Conservation (phyloP, 2,888 invertebrate species). For the Resseliella maxima region DNA sequence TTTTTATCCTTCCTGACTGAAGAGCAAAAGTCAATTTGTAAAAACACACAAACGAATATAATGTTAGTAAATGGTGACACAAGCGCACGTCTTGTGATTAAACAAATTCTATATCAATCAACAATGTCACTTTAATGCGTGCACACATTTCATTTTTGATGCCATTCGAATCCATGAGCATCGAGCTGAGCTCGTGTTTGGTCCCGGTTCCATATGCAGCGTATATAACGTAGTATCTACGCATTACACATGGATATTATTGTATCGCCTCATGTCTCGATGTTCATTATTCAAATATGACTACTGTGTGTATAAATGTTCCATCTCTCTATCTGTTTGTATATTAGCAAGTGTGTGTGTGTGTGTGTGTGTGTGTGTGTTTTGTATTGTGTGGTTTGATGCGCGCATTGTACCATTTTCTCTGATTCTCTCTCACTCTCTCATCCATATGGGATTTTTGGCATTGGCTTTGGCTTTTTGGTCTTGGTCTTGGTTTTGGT, state of each 20-base stretch:
- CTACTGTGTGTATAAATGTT: not conserved
- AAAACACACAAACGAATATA: not conserved
- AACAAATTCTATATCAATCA: conserved; percentile 49
- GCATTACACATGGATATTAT: conserved; percentile 16
- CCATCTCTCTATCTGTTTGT: too few species aligned
- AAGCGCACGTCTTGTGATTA: conserved; percentile 44
- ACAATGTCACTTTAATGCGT: conserved; percentile 55
- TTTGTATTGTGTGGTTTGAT: not conserved
- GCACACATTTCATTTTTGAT: conserved; percentile 38
- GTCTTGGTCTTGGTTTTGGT: conserved; percentile 1
- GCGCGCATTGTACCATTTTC: too few species aligned
- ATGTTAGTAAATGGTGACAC: not conserved
- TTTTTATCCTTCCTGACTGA: not conserved
- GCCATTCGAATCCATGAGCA: not conserved
- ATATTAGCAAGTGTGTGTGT: not conserved
- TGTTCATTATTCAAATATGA: conserved; percentile 45
- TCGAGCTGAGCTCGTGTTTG: not conserved
- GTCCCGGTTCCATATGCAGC: not conserved
- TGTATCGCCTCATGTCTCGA: not conserved
- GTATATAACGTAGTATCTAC: not conserved
- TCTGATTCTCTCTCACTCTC: too few species aligned
- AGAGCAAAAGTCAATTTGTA: not conserved
- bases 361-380: not conserved
- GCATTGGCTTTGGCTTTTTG: conserved; percentile 11
- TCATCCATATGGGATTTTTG: not conserved